Evolutionary conservation across 2,113 vertebrate species (phyloP).

Genomic region (Sus scrofa): T2T-Sscrofa CM000830.6:67188001-67188500

Average conservation of each 20-base stretch:
- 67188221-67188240: neutral
- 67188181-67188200: neutral
- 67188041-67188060: conserved; percentile 7
- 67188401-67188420: neutral
- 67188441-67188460: conserved; percentile 19
- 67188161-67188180: neutral
- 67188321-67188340: neutral
- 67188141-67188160: neutral
- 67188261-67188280: neutral
- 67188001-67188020: conserved; percentile 14
- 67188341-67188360: neutral
- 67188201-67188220: neutral
- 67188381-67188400: neutral
- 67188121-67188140: neutral
- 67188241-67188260: neutral
- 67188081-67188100: conserved; percentile 44
- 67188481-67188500: conserved; percentile 7
- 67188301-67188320: neutral
- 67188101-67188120: neutral
- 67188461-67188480: neutral
- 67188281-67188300: neutral
- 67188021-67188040: neutral
- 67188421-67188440: neutral
- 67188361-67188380: neutral
- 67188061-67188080: conserved; percentile 45